These are phyloP conservation scores for Micropoecilia bifurca DNA, from an alignment of 2,797 vertebrate species.

Conservation along the genomic window DNA sequence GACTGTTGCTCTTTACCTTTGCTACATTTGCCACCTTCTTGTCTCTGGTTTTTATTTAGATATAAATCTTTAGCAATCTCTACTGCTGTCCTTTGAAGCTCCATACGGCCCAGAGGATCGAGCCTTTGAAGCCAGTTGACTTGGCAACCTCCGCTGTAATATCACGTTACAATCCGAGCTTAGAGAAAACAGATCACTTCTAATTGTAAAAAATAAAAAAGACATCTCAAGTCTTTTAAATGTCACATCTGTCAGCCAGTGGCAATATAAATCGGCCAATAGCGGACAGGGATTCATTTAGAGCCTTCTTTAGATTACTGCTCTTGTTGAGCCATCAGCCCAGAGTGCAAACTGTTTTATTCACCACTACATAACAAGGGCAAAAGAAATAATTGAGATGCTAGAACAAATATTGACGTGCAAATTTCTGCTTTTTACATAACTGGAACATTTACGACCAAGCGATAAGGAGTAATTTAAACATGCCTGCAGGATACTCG, in stretches of 20 bases:
- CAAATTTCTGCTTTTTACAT: background rate
- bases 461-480: background rate
- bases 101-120: background rate
- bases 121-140: background rate
- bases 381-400: background rate
- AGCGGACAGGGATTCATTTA: background rate
- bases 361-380: background rate
- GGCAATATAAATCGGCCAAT: background rate
- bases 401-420: background rate
- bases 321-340: background rate
- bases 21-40: background rate
- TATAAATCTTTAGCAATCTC: background rate
- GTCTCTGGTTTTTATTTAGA: background rate
- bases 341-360: background rate
- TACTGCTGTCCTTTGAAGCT: background rate
- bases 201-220: background rate
- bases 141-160: background rate
- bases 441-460: background rate
- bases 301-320: background rate
- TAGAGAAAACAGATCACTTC: background rate
- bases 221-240: background rate
- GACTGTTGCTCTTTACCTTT: background rate
- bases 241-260: constrained; percentile 1
- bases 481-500: background rate
- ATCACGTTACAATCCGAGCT: background rate